phyloP scores from a whole-genome alignment of 2,797 vertebrate genomes.

The Melanitta fusca region DNA sequence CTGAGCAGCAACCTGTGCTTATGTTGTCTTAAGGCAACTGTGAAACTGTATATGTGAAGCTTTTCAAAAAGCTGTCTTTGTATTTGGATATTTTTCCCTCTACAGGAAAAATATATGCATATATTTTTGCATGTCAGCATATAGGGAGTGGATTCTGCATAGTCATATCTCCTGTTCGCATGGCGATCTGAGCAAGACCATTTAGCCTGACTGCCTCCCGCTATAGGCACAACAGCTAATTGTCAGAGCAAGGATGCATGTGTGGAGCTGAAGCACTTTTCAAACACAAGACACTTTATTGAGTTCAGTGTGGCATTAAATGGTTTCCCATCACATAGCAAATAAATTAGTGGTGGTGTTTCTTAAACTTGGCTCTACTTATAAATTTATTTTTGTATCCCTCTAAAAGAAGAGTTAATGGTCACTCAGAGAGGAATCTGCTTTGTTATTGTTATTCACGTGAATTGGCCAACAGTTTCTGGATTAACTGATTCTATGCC shows the following conservation, averaged over 20 bases:
- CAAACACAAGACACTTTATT: background rate
- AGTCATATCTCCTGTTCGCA: background rate
- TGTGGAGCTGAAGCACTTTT: background rate
- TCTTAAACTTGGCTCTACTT: background rate
- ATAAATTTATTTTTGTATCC: background rate
- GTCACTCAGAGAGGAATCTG: background rate
- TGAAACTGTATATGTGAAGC: background rate
- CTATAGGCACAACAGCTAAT: background rate
- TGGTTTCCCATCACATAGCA: background rate
- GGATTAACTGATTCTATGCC: background rate
- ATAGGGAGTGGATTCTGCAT: background rate
- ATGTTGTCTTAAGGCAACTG: background rate
- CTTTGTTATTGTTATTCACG: background rate
- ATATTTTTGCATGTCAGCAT: background rate
- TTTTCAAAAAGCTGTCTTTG: background rate
- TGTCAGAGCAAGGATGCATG: background rate
- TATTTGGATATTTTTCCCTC: background rate
- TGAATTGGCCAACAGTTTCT: background rate
- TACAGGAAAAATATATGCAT: background rate
- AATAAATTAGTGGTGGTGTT: background rate
- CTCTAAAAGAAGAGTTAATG: background rate
- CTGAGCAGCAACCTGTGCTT: background rate
- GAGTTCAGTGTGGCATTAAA: background rate
- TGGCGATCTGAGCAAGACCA: background rate
- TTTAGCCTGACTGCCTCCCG: background rate